Percentiles rank a stretch among this genome's conserved stretches.
These are phyloP conservation scores for Lytechinus variegatus DNA, from an alignment of 35 echinoderm and acorn worm species.

Conservation along the genomic window DNA sequence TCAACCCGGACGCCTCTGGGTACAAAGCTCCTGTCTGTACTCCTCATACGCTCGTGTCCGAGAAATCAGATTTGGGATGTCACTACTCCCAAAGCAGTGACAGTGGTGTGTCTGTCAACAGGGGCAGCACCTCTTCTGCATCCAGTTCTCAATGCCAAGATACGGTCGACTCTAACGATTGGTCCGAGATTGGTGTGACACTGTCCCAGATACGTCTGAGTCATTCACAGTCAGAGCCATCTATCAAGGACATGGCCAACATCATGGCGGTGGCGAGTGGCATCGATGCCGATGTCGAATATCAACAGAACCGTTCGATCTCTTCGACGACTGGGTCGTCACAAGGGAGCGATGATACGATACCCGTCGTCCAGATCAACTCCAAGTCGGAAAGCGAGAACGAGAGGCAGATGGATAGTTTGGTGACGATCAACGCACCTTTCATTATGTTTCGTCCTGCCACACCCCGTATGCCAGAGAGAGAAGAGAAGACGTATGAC, in stretches of 20 bases:
- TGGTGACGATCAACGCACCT: constrained; percentile 33
- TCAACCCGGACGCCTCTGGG: not conserved
- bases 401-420: not conserved
- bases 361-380: constrained; percentile 36
- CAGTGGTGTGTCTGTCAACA: constrained; percentile 36
- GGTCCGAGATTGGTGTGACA: constrained; percentile 6
- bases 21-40: constrained; percentile 39
- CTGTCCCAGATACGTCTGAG: constrained; percentile 35
- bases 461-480: constrained; percentile 50
- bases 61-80: not conserved
- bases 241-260: constrained; percentile 22
- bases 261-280: not conserved
- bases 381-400: constrained; percentile 28
- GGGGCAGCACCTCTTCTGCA: not conserved
- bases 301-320: not conserved
- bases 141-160: not conserved
- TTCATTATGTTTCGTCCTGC: constrained; percentile 57
- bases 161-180: constrained; percentile 8
- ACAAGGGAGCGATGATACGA: not conserved
- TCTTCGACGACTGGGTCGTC: not conserved
- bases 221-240: constrained; percentile 40
- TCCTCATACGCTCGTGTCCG: constrained; percentile 10
- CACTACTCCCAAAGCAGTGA: not conserved
- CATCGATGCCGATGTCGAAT: not conserved
- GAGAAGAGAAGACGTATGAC: constrained; percentile 56